Percentiles rank a stretch among this genome's conserved stretches.
Evolutionary conservation across 2,888 invertebrate species (phyloP).

Genomic region (Gymnocheta viridis): DNA sequence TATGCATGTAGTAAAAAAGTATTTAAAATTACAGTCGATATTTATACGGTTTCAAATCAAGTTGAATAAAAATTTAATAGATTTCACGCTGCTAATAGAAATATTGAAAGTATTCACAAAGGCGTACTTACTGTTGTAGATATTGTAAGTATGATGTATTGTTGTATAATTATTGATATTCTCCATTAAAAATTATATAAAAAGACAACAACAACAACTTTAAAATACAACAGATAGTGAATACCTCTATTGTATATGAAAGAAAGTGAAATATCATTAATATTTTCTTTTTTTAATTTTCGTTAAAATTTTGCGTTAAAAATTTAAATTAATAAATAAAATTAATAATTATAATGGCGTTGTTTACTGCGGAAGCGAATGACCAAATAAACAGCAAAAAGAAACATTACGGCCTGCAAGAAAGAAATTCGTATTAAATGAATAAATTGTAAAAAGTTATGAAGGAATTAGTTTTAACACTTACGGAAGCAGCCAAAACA

Average conservation of each 20-base stretch:
- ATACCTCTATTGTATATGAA: neutral
- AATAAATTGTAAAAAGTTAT: neutral
- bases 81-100: neutral
- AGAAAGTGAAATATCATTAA: neutral
- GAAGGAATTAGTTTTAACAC: constrained; percentile 21
- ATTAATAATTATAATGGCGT: constrained; percentile 66
- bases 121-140: neutral
- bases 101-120: neutral
- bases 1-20: neutral
- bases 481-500: constrained; percentile 73
- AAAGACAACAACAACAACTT: neutral
- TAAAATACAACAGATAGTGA: neutral
- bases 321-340: neutral
- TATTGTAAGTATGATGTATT: neutral
- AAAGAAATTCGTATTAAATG: neutral
- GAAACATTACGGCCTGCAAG: constrained; percentile 73
- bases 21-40: neutral
- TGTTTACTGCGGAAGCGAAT: constrained; percentile 75
- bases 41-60: neutral
- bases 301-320: neutral
- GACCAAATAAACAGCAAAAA: constrained; percentile 75
- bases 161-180: neutral
- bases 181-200: neutral
- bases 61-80: neutral
- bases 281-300: neutral